phyloP scores from a whole-genome alignment of 2,888 invertebrate species.

The Drosophila monieri region DNA sequence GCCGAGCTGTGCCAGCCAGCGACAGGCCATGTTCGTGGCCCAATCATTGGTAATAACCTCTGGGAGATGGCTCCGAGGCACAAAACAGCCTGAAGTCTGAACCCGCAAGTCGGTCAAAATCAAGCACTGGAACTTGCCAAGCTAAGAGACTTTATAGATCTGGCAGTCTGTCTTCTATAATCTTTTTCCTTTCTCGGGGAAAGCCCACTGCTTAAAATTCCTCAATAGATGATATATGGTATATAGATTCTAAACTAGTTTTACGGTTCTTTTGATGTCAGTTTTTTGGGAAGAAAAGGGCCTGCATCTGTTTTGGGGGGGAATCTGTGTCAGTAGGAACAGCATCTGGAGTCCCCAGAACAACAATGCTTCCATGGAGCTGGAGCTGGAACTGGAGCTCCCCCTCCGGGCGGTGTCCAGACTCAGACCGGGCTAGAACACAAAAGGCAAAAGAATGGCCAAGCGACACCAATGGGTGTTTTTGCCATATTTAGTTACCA shows the following conservation, averaged over 20 bases:
- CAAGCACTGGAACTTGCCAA: slow-evolving; percentile 24
- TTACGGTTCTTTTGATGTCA: background rate
- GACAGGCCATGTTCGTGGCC: slow-evolving; percentile 34
- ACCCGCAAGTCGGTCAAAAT: slow-evolving; percentile 23
- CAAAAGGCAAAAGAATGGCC: slow-evolving; percentile 33
- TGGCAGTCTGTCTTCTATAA: no score
- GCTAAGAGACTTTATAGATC: background rate
- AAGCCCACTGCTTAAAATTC: background rate
- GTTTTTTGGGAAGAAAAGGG: background rate
- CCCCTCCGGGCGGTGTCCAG: slow-evolving; percentile 34
- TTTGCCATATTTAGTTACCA: slow-evolving; percentile 73
- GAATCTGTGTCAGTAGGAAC: slow-evolving; percentile 46
- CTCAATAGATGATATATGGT: background rate
- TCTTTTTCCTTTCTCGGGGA: no score
- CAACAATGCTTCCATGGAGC: slow-evolving; percentile 15
- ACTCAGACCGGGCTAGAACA: slow-evolving; percentile 3
- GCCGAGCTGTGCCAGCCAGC: no score
- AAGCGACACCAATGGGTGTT: slow-evolving; percentile 44
- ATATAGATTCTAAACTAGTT: background rate
- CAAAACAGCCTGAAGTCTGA: slow-evolving; percentile 4
- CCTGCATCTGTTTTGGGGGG: background rate
- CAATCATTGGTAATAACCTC: slow-evolving; percentile 38
- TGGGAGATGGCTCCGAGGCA: slow-evolving; percentile 10
- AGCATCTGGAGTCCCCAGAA: slow-evolving; percentile 12
- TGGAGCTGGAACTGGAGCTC: background rate